Percentiles rank a stretch among this genome's conserved stretches.
Conservation (phyloP, 2,888 invertebrate species). For the Luperina nickerlii region DNA sequence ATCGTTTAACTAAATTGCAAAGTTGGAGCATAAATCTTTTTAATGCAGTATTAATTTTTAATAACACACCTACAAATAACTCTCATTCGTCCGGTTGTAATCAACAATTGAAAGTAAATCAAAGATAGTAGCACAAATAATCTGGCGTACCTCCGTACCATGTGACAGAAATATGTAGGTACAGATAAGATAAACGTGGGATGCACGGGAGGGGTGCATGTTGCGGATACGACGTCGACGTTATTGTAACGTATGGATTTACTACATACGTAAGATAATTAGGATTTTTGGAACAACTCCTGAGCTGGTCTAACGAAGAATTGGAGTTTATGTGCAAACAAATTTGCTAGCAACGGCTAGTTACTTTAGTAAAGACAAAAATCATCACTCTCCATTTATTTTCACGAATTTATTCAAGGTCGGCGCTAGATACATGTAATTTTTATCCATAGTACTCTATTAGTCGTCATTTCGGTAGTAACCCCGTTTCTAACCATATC, state of each 20-base stretch:
- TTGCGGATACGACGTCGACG: neutral
- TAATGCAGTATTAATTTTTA: slow-evolving; percentile 10
- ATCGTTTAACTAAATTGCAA: slow-evolving; percentile 21
- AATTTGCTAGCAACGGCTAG: neutral
- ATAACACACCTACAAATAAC: neutral
- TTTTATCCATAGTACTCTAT: neutral
- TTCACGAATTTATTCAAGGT: neutral
- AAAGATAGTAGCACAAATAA: slow-evolving; percentile 16
- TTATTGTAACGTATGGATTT: neutral
- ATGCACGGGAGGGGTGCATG: neutral
- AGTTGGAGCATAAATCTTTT: slow-evolving; percentile 2
- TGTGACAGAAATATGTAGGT: slow-evolving; percentile 33
- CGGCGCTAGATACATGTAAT: neutral
- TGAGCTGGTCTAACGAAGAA: neutral
- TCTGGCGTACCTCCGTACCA: neutral
- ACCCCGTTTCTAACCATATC: neutral
- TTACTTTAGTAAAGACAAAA: neutral
- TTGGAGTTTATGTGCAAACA: neutral
- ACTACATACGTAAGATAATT: neutral
- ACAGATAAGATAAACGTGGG: slow-evolving; percentile 40
- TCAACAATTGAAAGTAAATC: slow-evolving; percentile 28
- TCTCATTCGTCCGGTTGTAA: slow-evolving; percentile 17
- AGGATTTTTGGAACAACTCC: neutral
- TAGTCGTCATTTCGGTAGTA: neutral
- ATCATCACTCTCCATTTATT: too few relatives aligned